Percentiles rank a stretch among this genome's conserved stretches.
Evolutionary conservation across 2,888 invertebrate species (phyloP).

Genomic region (Alcis repandata): DNA sequence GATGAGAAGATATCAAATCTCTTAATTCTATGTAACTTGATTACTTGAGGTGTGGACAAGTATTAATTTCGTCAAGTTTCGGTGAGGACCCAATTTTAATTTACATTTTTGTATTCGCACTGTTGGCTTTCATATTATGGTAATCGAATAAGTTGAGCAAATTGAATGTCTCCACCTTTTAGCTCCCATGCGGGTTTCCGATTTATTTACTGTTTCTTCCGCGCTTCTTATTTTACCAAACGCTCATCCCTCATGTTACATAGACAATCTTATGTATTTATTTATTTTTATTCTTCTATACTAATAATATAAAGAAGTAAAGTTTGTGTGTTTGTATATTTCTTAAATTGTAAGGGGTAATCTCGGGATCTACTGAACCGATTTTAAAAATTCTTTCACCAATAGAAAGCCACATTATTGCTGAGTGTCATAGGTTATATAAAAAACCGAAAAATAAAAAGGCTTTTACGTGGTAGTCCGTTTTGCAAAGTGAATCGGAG

Average conservation of each 20-base stretch:
- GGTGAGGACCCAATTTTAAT: conserved; percentile 11
- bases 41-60: conserved; percentile 32
- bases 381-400: too few relatives aligned
- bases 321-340: too few relatives aligned
- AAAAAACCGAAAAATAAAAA: too few relatives aligned
- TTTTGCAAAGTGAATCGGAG: too few relatives aligned
- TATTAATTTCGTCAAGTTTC: conserved; percentile 13
- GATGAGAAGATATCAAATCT: conserved; percentile 36
- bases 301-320: too few relatives aligned
- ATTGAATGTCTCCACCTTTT: conserved; percentile 21
- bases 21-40: conserved; percentile 31
- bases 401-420: too few relatives aligned
- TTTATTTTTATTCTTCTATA: too few relatives aligned
- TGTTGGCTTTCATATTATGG: conserved; percentile 19
- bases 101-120: conserved; percentile 17
- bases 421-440: too few relatives aligned
- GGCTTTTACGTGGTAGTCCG: too few relatives aligned
- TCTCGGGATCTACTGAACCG: too few relatives aligned
- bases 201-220: conserved; percentile 19
- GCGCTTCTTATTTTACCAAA: conserved; percentile 1
- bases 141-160: conserved; percentile 20
- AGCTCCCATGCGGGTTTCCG: conserved; percentile 16
- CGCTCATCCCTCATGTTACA: background rate
- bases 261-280: background rate
- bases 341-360: too few relatives aligned